Evolutionary conservation across 2,797 vertebrate genomes (phyloP), one percentile per base, ranked within the genome.

Genomic region (Alouatta caraya): DNA sequence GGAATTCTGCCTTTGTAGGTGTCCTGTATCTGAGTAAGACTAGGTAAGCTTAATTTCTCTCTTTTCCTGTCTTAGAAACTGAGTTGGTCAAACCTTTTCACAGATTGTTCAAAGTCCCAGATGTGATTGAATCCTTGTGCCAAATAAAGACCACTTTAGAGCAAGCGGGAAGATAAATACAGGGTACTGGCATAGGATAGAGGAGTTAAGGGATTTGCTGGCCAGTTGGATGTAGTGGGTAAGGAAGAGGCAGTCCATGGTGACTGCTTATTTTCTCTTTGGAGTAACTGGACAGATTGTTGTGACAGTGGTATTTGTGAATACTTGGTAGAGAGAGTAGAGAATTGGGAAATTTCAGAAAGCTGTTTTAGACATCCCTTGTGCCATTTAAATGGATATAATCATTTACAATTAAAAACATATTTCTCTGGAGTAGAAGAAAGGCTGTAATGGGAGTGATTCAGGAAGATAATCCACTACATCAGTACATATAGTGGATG

Each of bases 371-470:
- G 81, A 59, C 46, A 79, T 90, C 46, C n/a, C n/a, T 30, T 85
- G 13, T 50, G 55, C 64, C 86, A 84, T 92, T 72, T 83, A 67
- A 64, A 22, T 92, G 75, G 6, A 44, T 86, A 30, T 61, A 61
- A 39, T 93, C 28, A 88, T 82, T 95, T 42, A 92, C 17, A 92
- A 15, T 92, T 73, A 15, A 88, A 67, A 48, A 30, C 57, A 5
- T 88, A 21, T 85, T 95, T 94, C n/a, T 96, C 30, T 95, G 44
- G 59, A 73, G 44, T 93, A 96, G 50, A 90, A 90, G 82, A 86
- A 82, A 78, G 48, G 15, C 88, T 86, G 6, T 21, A 73, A 5
- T 78, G 80, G 33, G 30, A 82, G 22, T 72, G 44, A 67, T 67
- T 79, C 37, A 21, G 46, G 42, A 89, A 93, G 79, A 22, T 57